These are phyloP conservation scores for Oligia strigilis DNA, from an alignment of 2,888 invertebrate species.

Conservation along the genomic window DNA sequence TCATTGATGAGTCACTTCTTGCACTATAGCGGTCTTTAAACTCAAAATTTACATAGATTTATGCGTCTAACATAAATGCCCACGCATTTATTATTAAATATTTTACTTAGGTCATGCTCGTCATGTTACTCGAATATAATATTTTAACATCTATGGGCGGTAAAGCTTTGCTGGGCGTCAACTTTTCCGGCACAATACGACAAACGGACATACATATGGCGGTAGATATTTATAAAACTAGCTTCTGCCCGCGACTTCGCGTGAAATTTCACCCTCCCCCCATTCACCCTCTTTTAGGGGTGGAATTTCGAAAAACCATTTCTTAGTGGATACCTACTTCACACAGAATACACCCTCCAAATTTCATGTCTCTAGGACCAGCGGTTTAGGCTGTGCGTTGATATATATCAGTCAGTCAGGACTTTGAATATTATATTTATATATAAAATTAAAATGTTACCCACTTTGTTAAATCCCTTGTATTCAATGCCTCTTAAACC, in stretches of 20 bases:
- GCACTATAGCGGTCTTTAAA: constrained; percentile 63
- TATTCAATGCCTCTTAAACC: constrained; percentile 5
- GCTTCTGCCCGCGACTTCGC: too few relatives aligned
- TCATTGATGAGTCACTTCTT: constrained; percentile 53
- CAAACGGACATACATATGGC: constrained; percentile 5
- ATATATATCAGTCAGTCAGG: too few relatives aligned
- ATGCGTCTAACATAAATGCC: constrained; percentile 60
- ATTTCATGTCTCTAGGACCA: too few relatives aligned
- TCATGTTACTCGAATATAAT: constrained; percentile 37
- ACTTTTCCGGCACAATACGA: constrained; percentile 31
- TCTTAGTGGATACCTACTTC: too few relatives aligned
- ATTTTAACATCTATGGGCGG: constrained; percentile 27
- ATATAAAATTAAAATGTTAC: neutral
- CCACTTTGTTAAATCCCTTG: constrained; percentile 2
- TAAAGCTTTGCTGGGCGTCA: constrained; percentile 7
- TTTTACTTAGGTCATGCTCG: constrained; percentile 57
- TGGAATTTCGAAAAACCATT: too few relatives aligned
- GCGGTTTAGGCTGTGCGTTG: too few relatives aligned
- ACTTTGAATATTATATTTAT: too few relatives aligned
- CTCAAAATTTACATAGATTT: constrained; percentile 60
- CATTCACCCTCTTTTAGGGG: too few relatives aligned
- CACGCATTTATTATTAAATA: constrained; percentile 56
- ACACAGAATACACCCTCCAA: too few relatives aligned
- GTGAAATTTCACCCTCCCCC: too few relatives aligned
- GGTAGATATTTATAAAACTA: constrained; percentile 33